Conservation (phyloP, 2,888 invertebrate species). For the Carcina quercana region DNA sequence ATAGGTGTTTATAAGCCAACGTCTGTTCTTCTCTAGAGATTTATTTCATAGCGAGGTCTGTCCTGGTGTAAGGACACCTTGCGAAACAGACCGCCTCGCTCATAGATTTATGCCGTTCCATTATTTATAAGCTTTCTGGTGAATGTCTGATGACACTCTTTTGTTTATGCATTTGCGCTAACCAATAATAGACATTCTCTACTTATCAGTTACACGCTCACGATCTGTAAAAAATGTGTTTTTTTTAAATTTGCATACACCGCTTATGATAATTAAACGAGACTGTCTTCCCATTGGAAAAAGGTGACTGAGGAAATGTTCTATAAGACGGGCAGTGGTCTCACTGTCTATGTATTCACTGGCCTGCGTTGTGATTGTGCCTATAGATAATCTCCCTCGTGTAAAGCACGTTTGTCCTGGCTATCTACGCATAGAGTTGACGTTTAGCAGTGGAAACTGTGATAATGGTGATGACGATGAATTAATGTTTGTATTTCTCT, state of each 20-base stretch:
- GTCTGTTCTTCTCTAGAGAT: slow-evolving; percentile 27
- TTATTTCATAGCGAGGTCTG: slow-evolving; percentile 3
- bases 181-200: not conserved
- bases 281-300: too few species aligned
- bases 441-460: not conserved
- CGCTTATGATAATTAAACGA: too few species aligned
- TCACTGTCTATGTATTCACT: too few species aligned
- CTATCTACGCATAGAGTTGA: too few species aligned
- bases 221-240: not conserved
- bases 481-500: slow-evolving; percentile 23
- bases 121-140: slow-evolving; percentile 20
- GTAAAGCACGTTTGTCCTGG: too few species aligned
- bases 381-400: too few species aligned
- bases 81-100: slow-evolving; percentile 19
- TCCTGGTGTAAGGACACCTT: slow-evolving; percentile 21
- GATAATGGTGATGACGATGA: too few species aligned
- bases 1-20: slow-evolving; percentile 26
- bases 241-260: too few species aligned
- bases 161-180: slow-evolving; percentile 1
- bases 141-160: slow-evolving; percentile 6
- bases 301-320: too few species aligned
- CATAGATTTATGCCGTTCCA: slow-evolving; percentile 19
- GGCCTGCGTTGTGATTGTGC: too few species aligned
- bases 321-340: too few species aligned
- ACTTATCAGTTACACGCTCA: not conserved